Base-by-base conservation (phyloP, 2,888 invertebrate genomes). In the Calameuta pallipes region DNA sequence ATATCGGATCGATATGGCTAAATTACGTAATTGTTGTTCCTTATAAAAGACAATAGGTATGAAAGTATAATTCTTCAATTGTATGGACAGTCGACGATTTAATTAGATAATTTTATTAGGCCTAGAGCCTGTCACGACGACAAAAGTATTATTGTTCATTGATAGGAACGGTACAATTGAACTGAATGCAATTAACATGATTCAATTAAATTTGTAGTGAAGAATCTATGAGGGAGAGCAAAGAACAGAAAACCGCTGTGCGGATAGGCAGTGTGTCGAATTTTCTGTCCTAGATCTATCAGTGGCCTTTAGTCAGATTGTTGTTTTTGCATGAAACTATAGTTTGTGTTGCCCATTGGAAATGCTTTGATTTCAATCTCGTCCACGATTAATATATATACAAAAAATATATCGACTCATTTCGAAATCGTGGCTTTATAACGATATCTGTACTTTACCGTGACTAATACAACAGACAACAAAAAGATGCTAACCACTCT, bases 211-310 rank as follows among this genome's bases (percentile, higher is more conserved):
- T 9, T 71, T 31, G 31, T 34, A 9, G 31, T 23, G 31, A 15
- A 34, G 31, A 71, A 31, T 71, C 71, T 34, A 34, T 34, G 33
- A 71, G 15, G 9, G 13, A 34, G 12, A 34, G 33, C 71, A 71
- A 71, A 30, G 74, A 74, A 35, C 4, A 34, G 23, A 74, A n/a
- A 74, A 74, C 74, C 37, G 37, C 23, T 74, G 35, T 2, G 13
- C 74, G 74, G 74, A 34, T 15, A 9, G 34, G n/a, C 33, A 71
- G 69, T 78, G 69, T 76, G 78, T 73, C 78, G 73, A 78, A 78
- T 78, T 76, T 76, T 75, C 78, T 78, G 78, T 37, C 75, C 78
- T 73, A 78, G 78, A 76, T 78, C 34, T 35, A 33, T 73, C 41
- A 3, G 23, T 56, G 56, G 56, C 56, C 56, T 56, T 56, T 56